phyloP scores from a whole-genome alignment of 2,797 vertebrate species.

The Peromyscus nudipes region DNA sequence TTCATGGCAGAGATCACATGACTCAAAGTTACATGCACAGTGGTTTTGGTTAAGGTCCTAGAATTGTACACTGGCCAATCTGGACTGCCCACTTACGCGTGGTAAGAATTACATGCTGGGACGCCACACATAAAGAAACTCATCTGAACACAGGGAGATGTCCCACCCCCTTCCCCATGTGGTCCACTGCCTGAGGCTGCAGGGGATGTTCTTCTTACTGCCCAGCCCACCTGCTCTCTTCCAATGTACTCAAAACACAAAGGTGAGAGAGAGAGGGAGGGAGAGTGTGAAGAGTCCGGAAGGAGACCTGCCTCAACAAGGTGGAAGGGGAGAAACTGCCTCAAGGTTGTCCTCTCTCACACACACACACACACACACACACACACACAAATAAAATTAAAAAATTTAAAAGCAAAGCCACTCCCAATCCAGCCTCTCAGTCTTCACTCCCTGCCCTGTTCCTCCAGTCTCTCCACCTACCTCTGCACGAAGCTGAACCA shows the following conservation, averaged over 20 bases:
- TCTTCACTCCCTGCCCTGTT: background rate
- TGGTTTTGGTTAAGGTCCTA: background rate
- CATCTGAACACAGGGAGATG: background rate
- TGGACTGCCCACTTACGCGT: background rate
- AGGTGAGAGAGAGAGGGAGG: too few species aligned
- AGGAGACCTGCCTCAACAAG: background rate
- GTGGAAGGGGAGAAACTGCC: background rate
- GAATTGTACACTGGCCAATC: background rate
- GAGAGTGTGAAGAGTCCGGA: background rate
- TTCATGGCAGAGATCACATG: background rate
- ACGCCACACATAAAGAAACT: background rate
- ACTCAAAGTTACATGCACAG: background rate
- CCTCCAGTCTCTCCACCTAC: background rate
- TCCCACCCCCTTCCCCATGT: background rate
- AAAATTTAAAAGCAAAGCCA: background rate
- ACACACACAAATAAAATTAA: background rate
- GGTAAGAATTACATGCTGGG: background rate
- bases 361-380: background rate
- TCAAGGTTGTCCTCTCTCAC: background rate
- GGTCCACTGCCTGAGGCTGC: background rate
- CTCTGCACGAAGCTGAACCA: fast-evolving
- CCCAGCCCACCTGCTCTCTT: background rate
- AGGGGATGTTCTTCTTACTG: background rate
- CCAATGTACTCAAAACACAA: too few species aligned
- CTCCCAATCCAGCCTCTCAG: background rate